Evolutionary conservation across 2,113 vertebrate species (phyloP), one percentile per base, ranked within the genome.

Genomic region (Trogon melanurus): DNA sequence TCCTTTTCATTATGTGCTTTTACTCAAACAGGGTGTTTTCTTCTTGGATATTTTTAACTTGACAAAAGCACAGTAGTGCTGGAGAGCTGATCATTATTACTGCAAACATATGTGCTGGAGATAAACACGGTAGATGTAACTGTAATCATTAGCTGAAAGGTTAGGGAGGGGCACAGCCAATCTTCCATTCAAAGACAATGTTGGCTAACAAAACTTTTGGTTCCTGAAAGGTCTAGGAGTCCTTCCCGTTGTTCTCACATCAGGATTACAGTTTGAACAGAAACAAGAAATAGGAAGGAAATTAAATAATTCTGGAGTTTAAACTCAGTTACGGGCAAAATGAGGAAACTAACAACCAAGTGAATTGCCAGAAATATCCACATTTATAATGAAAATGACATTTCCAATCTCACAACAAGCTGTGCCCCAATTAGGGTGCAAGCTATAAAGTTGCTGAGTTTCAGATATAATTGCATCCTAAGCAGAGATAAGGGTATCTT

Each of bases 231-330:
- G 79, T 94, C 88, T 75, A 88, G 65, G 82, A 96, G 92, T 97
- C 73, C 90, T 92, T 95, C 79, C 96, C 87, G 50, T 91, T 96
- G 92, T 91, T 93, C 92, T 91, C 60, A 54, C 29, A 92, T 85
- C 75, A 91, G 92, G 89, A 96, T 93, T 66, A 87, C 22, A 95
- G 72, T 92, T 80, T 91, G 88, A 95, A 92, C 86, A 93, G 32
- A 64, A 94, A 53, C 83, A 91, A 96, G 82, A 96, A 96, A 96
- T 67, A 97, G 96, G 97, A 98, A 98, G 95, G 96, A 97, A 97
- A 96, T 97, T 9, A 97, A 97, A 96, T 92, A 96, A 96, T 91
- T 92, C 60, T 87, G 76, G 47, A 70, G 20, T 95, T 95, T 88
- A 87, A 72, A 87, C 47, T 25, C 60, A 75, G 89, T 89, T 88